Evolutionary conservation across 2,888 invertebrate genomes (phyloP).

Genomic region (Amorpha juglandis): DNA sequence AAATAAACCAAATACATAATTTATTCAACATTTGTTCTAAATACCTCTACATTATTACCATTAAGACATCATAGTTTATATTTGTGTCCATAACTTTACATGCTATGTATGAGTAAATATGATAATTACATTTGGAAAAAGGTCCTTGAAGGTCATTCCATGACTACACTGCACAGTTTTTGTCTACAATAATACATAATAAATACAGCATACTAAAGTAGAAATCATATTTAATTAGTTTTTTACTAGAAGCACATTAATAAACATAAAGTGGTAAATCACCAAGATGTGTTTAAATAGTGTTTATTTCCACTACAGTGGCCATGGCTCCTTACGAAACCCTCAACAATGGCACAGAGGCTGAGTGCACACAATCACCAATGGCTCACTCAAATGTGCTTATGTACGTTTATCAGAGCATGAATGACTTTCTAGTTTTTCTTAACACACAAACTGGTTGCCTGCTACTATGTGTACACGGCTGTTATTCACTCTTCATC

Average conservation of each 20-base stretch:
- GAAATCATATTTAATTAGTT: neutral
- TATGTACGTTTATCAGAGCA: constrained; percentile 80
- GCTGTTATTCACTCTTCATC: constrained; percentile 1
- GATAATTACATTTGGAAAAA: constrained; percentile 21
- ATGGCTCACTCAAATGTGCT: constrained; percentile 67
- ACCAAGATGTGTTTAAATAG: constrained; percentile 16
- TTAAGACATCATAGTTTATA: neutral
- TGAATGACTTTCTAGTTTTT: constrained; percentile 82
- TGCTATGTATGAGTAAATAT: constrained; percentile 14
- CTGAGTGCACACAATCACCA: constrained; percentile 73
- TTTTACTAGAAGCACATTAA: neutral
- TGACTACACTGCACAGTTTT: constrained; percentile 6
- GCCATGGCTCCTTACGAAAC: constrained; percentile 68
- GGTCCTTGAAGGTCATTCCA: constrained; percentile 17
- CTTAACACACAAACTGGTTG: constrained; percentile 36
- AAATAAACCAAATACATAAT: neutral
- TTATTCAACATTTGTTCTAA: neutral
- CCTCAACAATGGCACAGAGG: constrained; percentile 73
- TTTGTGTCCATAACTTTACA: neutral
- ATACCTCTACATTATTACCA: neutral
- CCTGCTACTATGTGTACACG: constrained; percentile 28
- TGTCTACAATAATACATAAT: constrained; percentile 8
- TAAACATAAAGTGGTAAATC: constrained; percentile 14
- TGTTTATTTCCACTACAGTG: constrained; percentile 65
- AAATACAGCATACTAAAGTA: neutral